phyloP scores from a whole-genome alignment of 2,888 invertebrate genomes.

The Sabatieria punctata region DNA sequence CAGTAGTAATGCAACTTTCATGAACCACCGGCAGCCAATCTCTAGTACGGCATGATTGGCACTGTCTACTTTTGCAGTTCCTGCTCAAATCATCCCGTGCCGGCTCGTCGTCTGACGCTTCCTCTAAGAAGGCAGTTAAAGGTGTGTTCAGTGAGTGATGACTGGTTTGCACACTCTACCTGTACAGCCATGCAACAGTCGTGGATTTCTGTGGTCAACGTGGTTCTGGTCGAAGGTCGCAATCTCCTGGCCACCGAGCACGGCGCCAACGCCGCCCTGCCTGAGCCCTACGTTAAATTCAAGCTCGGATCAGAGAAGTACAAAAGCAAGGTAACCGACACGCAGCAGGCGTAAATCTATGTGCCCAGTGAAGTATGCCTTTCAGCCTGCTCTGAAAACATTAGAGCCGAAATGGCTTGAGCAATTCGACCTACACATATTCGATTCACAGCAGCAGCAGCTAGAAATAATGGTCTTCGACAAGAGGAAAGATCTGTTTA shows the following conservation, averaged over 20 bases:
- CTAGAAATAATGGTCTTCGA: slow-evolving; percentile 82
- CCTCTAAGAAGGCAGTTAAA: too few species aligned
- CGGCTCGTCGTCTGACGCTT: too few species aligned
- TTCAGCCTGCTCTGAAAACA: slow-evolving; percentile 48
- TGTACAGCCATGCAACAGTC: too few species aligned
- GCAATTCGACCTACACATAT: slow-evolving; percentile 88
- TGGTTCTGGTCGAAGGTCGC: slow-evolving; percentile 86
- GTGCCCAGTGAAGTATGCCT: slow-evolving; percentile 5
- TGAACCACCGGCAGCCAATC: too few species aligned
- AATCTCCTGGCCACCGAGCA: slow-evolving; percentile 65
- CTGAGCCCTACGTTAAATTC: slow-evolving; percentile 73
- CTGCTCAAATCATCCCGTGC: slow-evolving; percentile 14
- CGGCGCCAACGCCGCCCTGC: slow-evolving; percentile 39
- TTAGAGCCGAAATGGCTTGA: slow-evolving; percentile 82
- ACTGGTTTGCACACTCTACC: too few species aligned
- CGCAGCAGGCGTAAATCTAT: background rate
- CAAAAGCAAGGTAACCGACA: slow-evolving; percentile 63
- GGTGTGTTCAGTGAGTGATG: too few species aligned
- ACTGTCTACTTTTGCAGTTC: slow-evolving; percentile 13
- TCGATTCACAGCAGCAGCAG: slow-evolving; percentile 76
- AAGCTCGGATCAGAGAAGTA: slow-evolving; percentile 91
- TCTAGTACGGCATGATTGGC: too few species aligned
- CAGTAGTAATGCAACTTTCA: background rate
- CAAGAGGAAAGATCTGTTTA: slow-evolving; percentile 43
- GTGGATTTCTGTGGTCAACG: slow-evolving; percentile 91